A percentile compares a stretch with the other conserved stretches of the same genome.
Conservation (phyloP, 1,140 invertebrate species). For the Drosophila prosaltans region DNA sequence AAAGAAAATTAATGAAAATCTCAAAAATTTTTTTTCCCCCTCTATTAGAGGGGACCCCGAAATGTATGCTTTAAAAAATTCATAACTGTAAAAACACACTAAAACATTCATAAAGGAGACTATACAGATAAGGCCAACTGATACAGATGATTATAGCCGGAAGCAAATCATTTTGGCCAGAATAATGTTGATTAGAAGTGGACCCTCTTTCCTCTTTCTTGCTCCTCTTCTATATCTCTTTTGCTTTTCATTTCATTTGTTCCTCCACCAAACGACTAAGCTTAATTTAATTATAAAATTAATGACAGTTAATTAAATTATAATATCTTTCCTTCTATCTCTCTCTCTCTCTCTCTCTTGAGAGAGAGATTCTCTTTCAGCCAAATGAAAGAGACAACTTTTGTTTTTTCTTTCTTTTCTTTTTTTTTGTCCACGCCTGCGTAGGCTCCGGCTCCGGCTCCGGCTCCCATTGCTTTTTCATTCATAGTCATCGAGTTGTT, state of each 20-base stretch:
- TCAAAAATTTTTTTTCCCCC: not conserved
- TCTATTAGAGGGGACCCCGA: not conserved
- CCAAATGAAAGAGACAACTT: slow-evolving; percentile 34
- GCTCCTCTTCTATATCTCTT: not conserved
- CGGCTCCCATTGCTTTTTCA: not conserved
- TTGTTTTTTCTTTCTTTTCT: not conserved
- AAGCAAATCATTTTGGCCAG: slow-evolving; percentile 20
- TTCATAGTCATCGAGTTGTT: slow-evolving; percentile 6
- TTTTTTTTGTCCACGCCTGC: slow-evolving; percentile 5
- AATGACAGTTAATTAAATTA: slow-evolving; percentile 61
- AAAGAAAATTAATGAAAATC: not conserved
- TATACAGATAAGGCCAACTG: too few species aligned
- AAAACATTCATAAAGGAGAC: too few species aligned
- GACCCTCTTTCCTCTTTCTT: not conserved
- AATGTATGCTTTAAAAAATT: slow-evolving; percentile 34
- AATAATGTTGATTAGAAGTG: slow-evolving; percentile 26
- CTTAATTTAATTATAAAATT: slow-evolving; percentile 59
- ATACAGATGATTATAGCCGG: too few species aligned
- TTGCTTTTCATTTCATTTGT: not conserved
- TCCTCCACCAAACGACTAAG: not conserved
- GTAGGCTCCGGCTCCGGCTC: not conserved
- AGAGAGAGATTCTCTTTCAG: slow-evolving; percentile 5
- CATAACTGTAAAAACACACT: slow-evolving; percentile 19
- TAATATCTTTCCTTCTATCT: slow-evolving; percentile 31
- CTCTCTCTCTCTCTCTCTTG: slow-evolving; percentile 6